Evolutionary conservation across 2,113 vertebrate species (phyloP).

Genomic region (Chascanopsetta lugubris): DNA sequence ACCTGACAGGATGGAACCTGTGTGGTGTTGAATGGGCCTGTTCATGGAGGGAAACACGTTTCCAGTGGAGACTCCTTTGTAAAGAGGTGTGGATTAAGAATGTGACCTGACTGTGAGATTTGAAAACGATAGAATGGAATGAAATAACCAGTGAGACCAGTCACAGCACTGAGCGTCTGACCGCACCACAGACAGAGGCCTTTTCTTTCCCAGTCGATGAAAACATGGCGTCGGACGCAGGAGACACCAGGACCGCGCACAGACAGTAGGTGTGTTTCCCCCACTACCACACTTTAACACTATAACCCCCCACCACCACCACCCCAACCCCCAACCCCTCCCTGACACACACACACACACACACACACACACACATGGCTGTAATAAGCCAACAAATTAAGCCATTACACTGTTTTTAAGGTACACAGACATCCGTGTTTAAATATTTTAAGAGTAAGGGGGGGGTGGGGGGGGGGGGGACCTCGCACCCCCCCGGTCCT

Average conservation of each 20-base stretch:
- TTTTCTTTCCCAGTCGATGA: slow-evolving; percentile 71
- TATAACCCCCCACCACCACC: slow-evolving; percentile 52
- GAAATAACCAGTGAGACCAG: slow-evolving; percentile 50
- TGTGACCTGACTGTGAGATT: slow-evolving; percentile 30
- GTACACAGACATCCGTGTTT: slow-evolving; percentile 83
- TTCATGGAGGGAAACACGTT: slow-evolving; percentile 59
- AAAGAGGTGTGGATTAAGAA: slow-evolving; percentile 37
- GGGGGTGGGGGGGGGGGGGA: slow-evolving; percentile 76
- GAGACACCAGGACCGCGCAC: slow-evolving; percentile 81
- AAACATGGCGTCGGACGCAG: slow-evolving; percentile 64
- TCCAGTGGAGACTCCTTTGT: slow-evolving; percentile 35
- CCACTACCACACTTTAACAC: slow-evolving; percentile 66
- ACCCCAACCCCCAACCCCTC: not conserved
- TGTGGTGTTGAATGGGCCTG: slow-evolving; percentile 3
- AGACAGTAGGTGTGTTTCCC: slow-evolving; percentile 74
- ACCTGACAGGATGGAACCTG: not conserved
- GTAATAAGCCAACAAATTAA: slow-evolving; percentile 84
- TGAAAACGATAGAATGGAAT: too few relatives aligned
- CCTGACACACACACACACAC: not conserved
- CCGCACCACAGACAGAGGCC: slow-evolving; percentile 43
- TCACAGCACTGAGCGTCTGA: slow-evolving; percentile 22
- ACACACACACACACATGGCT: slow-evolving; percentile 77
- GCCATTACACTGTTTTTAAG: slow-evolving; percentile 79
- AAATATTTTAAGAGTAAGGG: slow-evolving; percentile 79
- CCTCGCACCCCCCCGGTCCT: slow-evolving; percentile 66